phyloP scores from a whole-genome alignment of 2,888 invertebrate genomes.

The Dichetophora obliterata region DNA sequence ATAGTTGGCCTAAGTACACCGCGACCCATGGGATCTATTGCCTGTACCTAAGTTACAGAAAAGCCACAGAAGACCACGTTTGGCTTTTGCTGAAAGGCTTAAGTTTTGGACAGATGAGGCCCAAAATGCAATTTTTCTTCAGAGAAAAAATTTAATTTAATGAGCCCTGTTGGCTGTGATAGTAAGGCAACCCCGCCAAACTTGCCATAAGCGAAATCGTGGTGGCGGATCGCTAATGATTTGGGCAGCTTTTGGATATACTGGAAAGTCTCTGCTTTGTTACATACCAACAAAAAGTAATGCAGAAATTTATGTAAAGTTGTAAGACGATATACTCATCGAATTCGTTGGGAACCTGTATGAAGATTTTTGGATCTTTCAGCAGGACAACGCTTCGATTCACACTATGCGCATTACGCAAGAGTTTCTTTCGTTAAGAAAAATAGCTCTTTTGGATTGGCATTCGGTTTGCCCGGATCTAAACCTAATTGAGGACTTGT shows the following conservation, averaged over 20 bases:
- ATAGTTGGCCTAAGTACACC: too few species aligned
- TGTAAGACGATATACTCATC: too few species aligned
- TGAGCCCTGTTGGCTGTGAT: background rate
- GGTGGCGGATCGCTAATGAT: too few species aligned
- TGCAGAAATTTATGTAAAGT: too few species aligned
- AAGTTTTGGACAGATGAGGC: background rate
- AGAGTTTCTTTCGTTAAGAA: background rate
- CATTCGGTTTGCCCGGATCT: background rate
- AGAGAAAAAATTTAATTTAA: too few species aligned
- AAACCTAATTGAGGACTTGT: background rate
- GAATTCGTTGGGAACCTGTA: background rate
- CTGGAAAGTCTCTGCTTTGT: too few species aligned
- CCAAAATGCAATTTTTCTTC: too few species aligned
- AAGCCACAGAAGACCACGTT: background rate
- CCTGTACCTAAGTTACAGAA: background rate
- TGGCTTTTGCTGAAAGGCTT: background rate
- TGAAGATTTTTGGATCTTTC: too few species aligned
- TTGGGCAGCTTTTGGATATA: too few species aligned
- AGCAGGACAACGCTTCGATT: slow-evolving; percentile 16
- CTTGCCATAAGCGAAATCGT: too few species aligned
- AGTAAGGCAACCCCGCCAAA: slow-evolving; percentile 8
- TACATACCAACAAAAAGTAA: too few species aligned
- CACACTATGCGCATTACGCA: slow-evolving; percentile 14
- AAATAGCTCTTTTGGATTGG: background rate
- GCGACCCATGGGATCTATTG: too few species aligned